These are phyloP conservation scores for Novumbra hubbsi DNA, from an alignment of 2,797 vertebrate genomes.

Conservation along the genomic window DNA sequence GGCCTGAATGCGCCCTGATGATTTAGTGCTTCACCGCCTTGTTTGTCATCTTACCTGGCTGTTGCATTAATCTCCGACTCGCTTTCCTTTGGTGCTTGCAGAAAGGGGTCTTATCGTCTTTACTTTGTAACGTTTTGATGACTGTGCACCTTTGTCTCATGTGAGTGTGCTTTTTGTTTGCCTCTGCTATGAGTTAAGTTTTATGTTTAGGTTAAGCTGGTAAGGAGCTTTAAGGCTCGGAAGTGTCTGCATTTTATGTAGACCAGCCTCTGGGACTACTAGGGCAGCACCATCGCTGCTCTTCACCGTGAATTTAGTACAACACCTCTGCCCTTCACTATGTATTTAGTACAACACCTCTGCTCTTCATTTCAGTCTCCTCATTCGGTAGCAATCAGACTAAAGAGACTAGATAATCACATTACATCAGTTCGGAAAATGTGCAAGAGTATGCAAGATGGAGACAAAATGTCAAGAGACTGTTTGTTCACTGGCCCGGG, in stretches of 20 bases:
- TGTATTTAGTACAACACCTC: too few relatives aligned
- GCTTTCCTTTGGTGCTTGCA: neutral
- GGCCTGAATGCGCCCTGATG: neutral
- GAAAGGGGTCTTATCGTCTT: neutral
- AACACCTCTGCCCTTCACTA: neutral
- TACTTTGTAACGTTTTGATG: neutral
- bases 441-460: neutral
- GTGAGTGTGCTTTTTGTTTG: neutral
- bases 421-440: neutral
- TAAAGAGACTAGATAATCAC: too few relatives aligned
- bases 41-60: neutral
- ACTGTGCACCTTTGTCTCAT: neutral
- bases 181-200: neutral
- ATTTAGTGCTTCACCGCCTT: neutral
- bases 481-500: neutral
- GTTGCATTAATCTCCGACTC: neutral
- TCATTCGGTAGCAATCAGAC: too few relatives aligned
- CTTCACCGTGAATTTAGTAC: neutral
- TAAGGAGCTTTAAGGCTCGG: constrained; percentile 29
- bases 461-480: neutral
- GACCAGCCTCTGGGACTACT: constrained; percentile 5
- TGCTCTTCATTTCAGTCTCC: too few relatives aligned
- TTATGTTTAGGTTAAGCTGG: constrained; percentile 24
- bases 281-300: neutral
- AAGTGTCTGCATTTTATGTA: neutral